These are phyloP conservation scores for Liasis olivaceus DNA, from an alignment of 2,797 vertebrate genomes.

Conservation along the genomic window DNA sequence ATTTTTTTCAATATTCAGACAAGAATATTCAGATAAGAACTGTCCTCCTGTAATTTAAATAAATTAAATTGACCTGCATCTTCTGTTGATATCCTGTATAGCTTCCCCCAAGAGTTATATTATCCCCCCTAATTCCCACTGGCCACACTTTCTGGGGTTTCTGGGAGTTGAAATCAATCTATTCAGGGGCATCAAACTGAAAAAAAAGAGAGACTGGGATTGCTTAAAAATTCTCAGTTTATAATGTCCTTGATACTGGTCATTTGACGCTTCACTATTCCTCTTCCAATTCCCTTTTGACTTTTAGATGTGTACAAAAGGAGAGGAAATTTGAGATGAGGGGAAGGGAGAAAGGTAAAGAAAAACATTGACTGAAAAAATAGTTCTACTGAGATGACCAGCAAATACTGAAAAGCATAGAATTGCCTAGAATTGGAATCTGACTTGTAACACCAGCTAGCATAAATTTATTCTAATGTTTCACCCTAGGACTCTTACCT, in stretches of 20 bases:
- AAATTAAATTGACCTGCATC: background rate
- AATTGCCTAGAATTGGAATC: background rate
- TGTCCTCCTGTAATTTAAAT: background rate
- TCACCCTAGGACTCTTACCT: background rate
- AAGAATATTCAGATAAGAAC: too few relatives aligned
- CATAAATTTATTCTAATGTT: slow-evolving; percentile 30
- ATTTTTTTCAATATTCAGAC: too few relatives aligned
- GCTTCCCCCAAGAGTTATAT: background rate
- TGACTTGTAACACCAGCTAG: background rate
- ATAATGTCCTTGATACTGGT: background rate
- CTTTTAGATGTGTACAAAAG: background rate
- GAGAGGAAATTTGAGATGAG: background rate
- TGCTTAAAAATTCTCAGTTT: background rate
- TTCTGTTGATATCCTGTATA: background rate
- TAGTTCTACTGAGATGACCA: background rate
- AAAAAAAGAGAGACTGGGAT: background rate
- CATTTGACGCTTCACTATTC: background rate
- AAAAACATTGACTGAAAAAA: slow-evolving; percentile 9
- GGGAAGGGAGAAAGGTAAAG: slow-evolving; percentile 9
- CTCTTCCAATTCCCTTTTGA: background rate
- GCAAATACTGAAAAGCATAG: slow-evolving; percentile 21
- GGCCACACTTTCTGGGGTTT: background rate
- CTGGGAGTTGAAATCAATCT: background rate
- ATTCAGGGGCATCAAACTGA: background rate
- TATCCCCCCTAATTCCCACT: background rate